Evolutionary conservation across 2,113 vertebrate genomes (phyloP), one percentile per base, ranked within the genome.

Genomic region (Baryphthengus martii): DNA sequence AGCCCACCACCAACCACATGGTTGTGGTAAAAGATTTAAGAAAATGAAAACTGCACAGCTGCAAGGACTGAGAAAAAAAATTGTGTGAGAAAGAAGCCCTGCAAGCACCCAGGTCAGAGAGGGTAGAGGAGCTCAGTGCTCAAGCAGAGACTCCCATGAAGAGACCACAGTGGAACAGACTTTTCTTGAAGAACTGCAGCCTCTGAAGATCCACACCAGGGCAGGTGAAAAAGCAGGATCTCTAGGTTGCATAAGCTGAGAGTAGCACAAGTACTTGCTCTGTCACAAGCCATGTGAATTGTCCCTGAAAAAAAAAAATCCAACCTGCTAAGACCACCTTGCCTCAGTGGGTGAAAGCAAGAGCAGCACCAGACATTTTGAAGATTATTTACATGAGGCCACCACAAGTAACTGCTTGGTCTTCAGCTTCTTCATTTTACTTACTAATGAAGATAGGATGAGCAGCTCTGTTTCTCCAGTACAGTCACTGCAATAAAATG

Each of bases 171-270:
- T 2, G 1, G 45, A 47, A 8, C 17, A 17, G 33, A 7, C 5
- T 35, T 15, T 24, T 33, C 71, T 37, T 14, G 17, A 20, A 45
- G 53, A 23, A 63, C 26, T 12, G 6, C 15, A 49, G 13, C n/a
- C n/a, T 29, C 11, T 5, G 37, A 40, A 5, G 16, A 53, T 1
- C 8, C 20, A 8, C 0, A 0, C 9, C 28, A 6, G 18, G 37
- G 47, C n/a, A 71, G 15, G 3, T n/a, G 8, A 10, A 29, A 37
- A 42, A 67, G 7, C 2, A 0, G 1, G 11, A 72, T 42, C 17
- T 37, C 9, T 9, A 5, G 2, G 7, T 17, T 13, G 13, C 2
- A 1, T 17, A 23, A 35, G 7, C 24, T 16, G 45, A 52, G 50
- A 44, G 18, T 0, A 42, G 9, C 55, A n/a, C 3, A 2, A 2